Conservation (phyloP, 2,113 vertebrate species). For the Corydoras maculifer region DNA sequence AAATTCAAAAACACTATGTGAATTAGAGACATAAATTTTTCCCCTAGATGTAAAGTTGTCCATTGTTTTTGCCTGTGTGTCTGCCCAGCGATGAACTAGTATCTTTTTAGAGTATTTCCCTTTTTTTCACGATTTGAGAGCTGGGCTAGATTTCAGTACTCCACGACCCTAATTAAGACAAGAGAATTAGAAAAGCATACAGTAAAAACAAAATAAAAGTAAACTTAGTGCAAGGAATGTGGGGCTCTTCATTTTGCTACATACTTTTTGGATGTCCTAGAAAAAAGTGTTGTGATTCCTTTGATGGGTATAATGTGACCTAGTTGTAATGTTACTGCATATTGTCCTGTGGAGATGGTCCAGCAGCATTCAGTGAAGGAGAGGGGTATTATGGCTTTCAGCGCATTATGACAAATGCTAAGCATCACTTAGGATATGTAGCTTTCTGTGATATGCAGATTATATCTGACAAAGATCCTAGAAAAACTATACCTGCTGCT, state of each 20-base stretch:
- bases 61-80: too few species aligned
- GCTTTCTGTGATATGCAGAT: neutral
- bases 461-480: conserved; percentile 1
- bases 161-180: too few species aligned
- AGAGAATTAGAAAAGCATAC: too few species aligned
- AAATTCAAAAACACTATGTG: too few species aligned
- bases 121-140: too few species aligned
- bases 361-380: conserved; percentile 13
- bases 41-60: too few species aligned
- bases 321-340: conserved; percentile 25
- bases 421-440: conserved; percentile 21
- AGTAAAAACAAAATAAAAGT: too few species aligned
- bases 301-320: conserved; percentile 37
- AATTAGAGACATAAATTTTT: too few species aligned
- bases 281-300: conserved; percentile 25
- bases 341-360: conserved; percentile 26
- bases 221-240: neutral
- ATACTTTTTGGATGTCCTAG: conserved; percentile 29
- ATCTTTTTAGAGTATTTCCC: too few species aligned
- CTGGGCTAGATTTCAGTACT: too few species aligned
- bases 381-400: conserved; percentile 27
- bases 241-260: conserved; percentile 30
- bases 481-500: conserved; percentile 10
- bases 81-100: too few species aligned
- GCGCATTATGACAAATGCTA: conserved; percentile 24